A percentile compares a stretch with the other conserved stretches of the same genome.
Evolutionary conservation across 1,140 invertebrate genomes (phyloP).

Genomic region (Dendroctonus ponderosae): DNA sequence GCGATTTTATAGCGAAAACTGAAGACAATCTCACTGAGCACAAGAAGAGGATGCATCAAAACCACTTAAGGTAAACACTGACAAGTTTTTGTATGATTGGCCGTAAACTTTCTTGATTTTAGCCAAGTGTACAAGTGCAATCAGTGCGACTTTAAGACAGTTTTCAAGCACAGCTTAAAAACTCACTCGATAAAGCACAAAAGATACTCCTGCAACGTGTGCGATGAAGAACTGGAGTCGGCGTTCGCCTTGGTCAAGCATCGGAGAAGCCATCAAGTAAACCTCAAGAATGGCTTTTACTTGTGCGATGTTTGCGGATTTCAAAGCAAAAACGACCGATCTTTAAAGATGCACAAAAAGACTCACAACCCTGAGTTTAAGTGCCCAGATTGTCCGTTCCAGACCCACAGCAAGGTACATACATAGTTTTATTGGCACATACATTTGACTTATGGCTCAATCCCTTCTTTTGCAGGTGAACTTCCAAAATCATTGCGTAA

Average conservation of each 20-base stretch:
- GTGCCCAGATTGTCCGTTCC: conserved; percentile 31
- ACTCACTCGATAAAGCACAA: conserved; percentile 29
- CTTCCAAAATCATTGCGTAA: conserved; percentile 27
- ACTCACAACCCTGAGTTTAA: conserved; percentile 30
- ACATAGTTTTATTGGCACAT: neutral
- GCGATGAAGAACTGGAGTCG: conserved; percentile 23
- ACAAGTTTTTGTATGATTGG: neutral
- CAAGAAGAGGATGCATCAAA: conserved; percentile 14
- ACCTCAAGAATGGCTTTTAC: conserved; percentile 22
- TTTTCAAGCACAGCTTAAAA: conserved; percentile 24
- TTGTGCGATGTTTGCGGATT: conserved; percentile 30
- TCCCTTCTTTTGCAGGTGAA: conserved; percentile 13
- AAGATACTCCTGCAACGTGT: conserved; percentile 20
- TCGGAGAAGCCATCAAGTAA: conserved; percentile 15
- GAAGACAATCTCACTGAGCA: conserved; percentile 21
- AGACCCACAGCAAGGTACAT: conserved; percentile 31
- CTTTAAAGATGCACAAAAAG: conserved; percentile 29
- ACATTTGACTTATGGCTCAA: neutral
- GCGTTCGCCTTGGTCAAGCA: conserved; percentile 24
- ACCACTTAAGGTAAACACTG: conserved; percentile 12
- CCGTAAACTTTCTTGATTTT: neutral
- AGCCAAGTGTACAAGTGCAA: conserved; percentile 22
- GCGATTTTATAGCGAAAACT: conserved; percentile 27
- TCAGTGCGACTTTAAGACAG: conserved; percentile 29
- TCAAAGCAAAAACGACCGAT: conserved; percentile 29